Conservation (phyloP, 2,113 vertebrate genomes). For the Steatornis caripensis region DNA sequence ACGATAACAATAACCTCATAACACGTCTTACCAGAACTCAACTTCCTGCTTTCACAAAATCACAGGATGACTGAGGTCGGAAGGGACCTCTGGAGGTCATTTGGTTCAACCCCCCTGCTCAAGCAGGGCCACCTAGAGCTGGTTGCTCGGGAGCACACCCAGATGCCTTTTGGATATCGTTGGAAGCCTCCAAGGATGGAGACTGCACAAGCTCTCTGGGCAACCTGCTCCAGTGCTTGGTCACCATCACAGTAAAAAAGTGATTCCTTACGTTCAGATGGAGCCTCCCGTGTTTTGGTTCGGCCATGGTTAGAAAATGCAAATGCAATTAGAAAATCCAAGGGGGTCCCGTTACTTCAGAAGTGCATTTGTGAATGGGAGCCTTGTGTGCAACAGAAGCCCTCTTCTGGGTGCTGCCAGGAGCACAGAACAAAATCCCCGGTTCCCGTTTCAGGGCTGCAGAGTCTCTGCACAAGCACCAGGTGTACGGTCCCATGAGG, state of each 20-base stretch:
- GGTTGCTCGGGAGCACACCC: neutral
- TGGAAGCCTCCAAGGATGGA: neutral
- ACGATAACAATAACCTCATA: neutral
- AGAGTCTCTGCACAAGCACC: neutral
- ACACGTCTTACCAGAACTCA: neutral
- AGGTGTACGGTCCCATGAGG: neutral
- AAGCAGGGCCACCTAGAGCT: neutral
- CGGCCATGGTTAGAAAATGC: neutral
- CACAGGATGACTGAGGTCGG: neutral
- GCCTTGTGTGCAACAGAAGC: neutral
- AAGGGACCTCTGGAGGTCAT: neutral
- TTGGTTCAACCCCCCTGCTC: neutral
- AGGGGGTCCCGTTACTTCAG: neutral
- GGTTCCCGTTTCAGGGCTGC: neutral
- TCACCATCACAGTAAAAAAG: neutral
- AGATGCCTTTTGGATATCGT: neutral
- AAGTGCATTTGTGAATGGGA: neutral
- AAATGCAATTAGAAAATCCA: neutral
- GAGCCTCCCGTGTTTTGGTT: neutral
- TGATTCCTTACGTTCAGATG: neutral
- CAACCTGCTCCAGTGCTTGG: too few relatives aligned
- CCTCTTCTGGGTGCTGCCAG: neutral
- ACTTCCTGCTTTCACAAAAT: neutral
- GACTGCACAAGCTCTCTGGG: neutral
- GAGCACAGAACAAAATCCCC: neutral